phyloP scores from a whole-genome alignment of 2,888 invertebrate species.

The Eucriotettix oculatus region DNA sequence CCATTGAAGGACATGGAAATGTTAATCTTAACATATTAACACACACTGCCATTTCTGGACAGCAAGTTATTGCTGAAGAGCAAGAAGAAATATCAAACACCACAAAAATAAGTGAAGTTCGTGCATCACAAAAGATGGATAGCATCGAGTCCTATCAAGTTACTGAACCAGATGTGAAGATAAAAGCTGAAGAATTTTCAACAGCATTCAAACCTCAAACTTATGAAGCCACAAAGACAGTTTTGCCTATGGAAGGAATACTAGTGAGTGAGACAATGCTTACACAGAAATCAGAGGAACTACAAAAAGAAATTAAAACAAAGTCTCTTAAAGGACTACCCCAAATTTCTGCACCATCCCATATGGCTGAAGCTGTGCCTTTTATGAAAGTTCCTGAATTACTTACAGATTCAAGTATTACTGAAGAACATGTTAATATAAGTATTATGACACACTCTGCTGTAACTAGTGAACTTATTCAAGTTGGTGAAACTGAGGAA shows the following conservation, averaged over 20 bases:
- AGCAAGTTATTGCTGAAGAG: conserved; percentile 29
- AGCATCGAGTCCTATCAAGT: conserved; percentile 35
- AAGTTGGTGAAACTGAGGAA: conserved; percentile 30
- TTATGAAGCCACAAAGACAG: conserved; percentile 26
- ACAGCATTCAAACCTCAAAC: conserved; percentile 26
- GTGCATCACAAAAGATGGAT: conserved; percentile 24
- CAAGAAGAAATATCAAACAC: conserved; percentile 22
- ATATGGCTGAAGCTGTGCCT: conserved; percentile 30
- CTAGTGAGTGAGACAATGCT: conserved; percentile 27
- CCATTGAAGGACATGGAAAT: conserved; percentile 17
- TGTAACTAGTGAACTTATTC: conserved; percentile 27
- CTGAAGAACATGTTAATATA: conserved; percentile 28
- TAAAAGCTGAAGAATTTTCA: conserved; percentile 30
- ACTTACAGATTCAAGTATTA: conserved; percentile 10
- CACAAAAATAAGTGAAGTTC: conserved; percentile 16
- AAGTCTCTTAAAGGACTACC: too few relatives aligned
- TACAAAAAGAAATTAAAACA: too few relatives aligned
- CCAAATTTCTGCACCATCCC: too few relatives aligned
- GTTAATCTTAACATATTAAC: conserved; percentile 35
- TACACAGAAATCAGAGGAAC: too few relatives aligned
- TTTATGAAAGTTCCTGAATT: conserved; percentile 25
- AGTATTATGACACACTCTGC: conserved; percentile 35
- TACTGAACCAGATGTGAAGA: conserved; percentile 34
- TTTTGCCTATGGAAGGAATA: conserved; percentile 30
- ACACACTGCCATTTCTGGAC: conserved; percentile 31